Percentiles rank a stretch among this genome's conserved stretches.
phyloP scores from a whole-genome alignment of 1,140 invertebrate species.

The Solenopsis invicta region DNA sequence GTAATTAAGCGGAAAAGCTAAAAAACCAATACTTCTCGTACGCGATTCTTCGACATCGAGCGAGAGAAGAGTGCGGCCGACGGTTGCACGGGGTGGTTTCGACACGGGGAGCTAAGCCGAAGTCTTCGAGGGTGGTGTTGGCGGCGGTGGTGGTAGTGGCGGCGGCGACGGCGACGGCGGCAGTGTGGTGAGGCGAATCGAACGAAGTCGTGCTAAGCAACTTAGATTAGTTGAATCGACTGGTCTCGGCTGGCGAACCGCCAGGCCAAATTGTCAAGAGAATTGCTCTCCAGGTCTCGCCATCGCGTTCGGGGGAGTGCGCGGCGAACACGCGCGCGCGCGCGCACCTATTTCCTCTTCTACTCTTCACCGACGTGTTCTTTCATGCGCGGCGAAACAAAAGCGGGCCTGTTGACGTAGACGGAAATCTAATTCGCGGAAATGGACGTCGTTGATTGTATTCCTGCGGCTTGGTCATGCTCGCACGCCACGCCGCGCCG shows the following conservation, averaged over 20 bases:
- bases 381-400: constrained; percentile 71
- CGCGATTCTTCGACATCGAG: not conserved
- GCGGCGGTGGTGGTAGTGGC: constrained; percentile 50
- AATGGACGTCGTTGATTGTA: constrained; percentile 59
- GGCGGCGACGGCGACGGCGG: constrained; percentile 6
- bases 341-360: constrained; percentile 46
- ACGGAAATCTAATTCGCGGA: constrained; percentile 59
- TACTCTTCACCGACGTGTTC: constrained; percentile 63
- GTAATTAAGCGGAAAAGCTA: constrained; percentile 63
- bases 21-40: constrained; percentile 25
- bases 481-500: not conserved
- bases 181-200: constrained; percentile 75
- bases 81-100: not conserved
- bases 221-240: constrained; percentile 86
- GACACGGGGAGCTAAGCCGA: constrained; percentile 47
- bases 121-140: constrained; percentile 58
- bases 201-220: constrained; percentile 85
- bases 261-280: constrained; percentile 86
- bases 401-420: constrained; percentile 45
- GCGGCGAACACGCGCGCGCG: constrained; percentile 4
- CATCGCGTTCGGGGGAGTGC: constrained; percentile 69
- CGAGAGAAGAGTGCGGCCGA: not conserved
- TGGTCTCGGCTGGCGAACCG: constrained; percentile 83
- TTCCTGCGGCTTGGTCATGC: constrained; percentile 32
- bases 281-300: constrained; percentile 81